Conservation (phyloP, 2,113 vertebrate genomes). For the Meriones unguiculatus region DNA sequence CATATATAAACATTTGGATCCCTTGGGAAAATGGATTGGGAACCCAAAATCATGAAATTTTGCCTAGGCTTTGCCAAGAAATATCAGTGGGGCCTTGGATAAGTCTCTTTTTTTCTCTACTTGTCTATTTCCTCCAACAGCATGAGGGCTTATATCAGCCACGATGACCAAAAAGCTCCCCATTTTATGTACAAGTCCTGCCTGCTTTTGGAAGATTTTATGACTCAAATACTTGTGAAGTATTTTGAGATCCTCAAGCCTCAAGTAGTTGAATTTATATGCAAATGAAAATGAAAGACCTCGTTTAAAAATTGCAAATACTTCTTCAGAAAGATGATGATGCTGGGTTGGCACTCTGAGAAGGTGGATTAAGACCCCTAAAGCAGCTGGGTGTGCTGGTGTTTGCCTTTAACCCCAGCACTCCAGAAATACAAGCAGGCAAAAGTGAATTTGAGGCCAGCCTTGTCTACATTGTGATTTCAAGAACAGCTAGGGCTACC, state of each 20-base stretch:
- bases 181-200: conserved; percentile 22
- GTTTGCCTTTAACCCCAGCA: neutral
- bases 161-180: neutral
- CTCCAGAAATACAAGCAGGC: neutral
- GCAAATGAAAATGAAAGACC: conserved; percentile 37
- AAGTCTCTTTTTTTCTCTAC: conserved; percentile 36
- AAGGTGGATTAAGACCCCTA: conserved; percentile 1
- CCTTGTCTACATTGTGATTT: neutral
- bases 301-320: conserved; percentile 35
- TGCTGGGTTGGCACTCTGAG: neutral
- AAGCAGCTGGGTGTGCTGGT: neutral
- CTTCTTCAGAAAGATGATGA: neutral
- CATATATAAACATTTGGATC: neutral
- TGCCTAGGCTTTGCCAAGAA: neutral
- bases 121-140: neutral
- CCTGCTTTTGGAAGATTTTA: neutral
- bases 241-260: conserved; percentile 25
- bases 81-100: neutral
- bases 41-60: neutral
- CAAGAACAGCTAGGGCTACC: neutral
- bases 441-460: neutral
- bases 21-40: neutral
- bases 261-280: conserved; percentile 35
- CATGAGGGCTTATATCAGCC: neutral
- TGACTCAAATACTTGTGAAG: conserved; percentile 42